Evolutionary conservation across 2,888 invertebrate species (phyloP), one percentile per base, ranked within the genome.

Genomic region (Thalpophila matura): DNA sequence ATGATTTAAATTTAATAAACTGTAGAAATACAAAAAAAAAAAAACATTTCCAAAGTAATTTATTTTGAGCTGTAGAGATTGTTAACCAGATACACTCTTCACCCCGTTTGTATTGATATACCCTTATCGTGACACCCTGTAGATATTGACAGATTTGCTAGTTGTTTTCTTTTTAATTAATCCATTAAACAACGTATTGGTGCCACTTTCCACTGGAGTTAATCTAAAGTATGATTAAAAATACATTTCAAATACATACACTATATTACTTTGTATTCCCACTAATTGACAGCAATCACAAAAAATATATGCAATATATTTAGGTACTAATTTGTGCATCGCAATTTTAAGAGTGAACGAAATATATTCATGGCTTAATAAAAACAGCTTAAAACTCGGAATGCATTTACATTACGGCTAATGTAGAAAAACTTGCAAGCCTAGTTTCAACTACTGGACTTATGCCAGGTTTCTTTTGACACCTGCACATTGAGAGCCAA

Each of bases 381-480:
- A 72, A 43, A 53, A 31, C 4, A 22, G 29, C 20, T 50, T 12
- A 10, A 18, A 42, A 62, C 56, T 37, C 56, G 29, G 38, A 20
- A 42, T 54, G 16, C 35, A 29, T 53, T 70, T 31, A 37, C 35
- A n/a, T 29, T 9, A 20, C 33, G 12, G 5, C 6, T 31, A 53
- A 42, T 49, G 16, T 7, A 50, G 33, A 63, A 72, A 64, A 74
- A 67, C 62, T 46, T 45, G 20, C 37, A 9, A 31, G 14, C 18
- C 27, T 38, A 54, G 45, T 62, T 65, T 33, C 29, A 24, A 12
- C 12, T 22, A 4, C 51, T 77, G 73, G 78, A 66, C 49, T 49
- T 16, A n/a, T 18, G 78, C 78, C 78, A 75, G 56, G 18, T 49
- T 57, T 53, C 61, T 68, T 77, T 74, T 69, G 59, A 75, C 74